A percentile compares a stretch with the other conserved stretches of the same genome.
Conservation (phyloP, 2,797 vertebrate genomes). For the Hemibagrus guttatus region DNA sequence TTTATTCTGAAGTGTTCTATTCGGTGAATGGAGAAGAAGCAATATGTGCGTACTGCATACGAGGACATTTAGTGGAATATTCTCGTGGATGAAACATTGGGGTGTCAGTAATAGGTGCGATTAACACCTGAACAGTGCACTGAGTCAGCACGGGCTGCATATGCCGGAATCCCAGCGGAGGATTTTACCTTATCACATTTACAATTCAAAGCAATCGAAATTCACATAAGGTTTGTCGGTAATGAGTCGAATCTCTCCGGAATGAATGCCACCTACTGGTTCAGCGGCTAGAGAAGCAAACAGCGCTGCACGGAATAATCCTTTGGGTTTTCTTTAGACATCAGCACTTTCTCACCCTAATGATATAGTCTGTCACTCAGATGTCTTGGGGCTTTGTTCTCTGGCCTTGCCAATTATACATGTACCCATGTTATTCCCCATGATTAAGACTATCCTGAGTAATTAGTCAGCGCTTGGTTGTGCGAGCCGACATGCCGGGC, state of each 20-base stretch:
- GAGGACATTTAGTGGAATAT: slow-evolving; percentile 9
- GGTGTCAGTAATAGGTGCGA: slow-evolving; percentile 39
- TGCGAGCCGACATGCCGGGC: background rate
- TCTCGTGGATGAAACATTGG: slow-evolving; percentile 38
- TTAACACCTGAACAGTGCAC: slow-evolving; percentile 44
- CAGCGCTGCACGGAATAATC: slow-evolving; percentile 9
- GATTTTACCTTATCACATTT: slow-evolving; percentile 27
- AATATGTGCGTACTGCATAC: background rate
- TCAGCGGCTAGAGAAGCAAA: slow-evolving; percentile 23
- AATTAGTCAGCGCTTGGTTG: slow-evolving; percentile 61
- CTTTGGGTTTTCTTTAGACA: slow-evolving; percentile 27
- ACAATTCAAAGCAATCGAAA: slow-evolving; percentile 6
- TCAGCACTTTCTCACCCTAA: slow-evolving; percentile 50
- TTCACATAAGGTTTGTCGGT: slow-evolving; percentile 21
- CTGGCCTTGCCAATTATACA: slow-evolving; percentile 62
- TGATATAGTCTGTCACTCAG: slow-evolving; percentile 50
- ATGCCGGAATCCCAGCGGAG: slow-evolving; percentile 4
- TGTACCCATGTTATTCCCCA: slow-evolving; percentile 50
- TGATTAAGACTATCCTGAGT: slow-evolving; percentile 61
- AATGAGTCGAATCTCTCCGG: slow-evolving; percentile 33
- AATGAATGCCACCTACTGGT: slow-evolving; percentile 17
- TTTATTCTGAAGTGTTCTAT: slow-evolving; percentile 29
- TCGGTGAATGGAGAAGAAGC: slow-evolving; percentile 6
- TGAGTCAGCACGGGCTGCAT: slow-evolving; percentile 33
- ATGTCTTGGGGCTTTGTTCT: slow-evolving; percentile 44